Percentiles rank a stretch among this genome's conserved stretches.
Conservation (phyloP, 2,888 invertebrate species). For the Bombylius discolor region DNA sequence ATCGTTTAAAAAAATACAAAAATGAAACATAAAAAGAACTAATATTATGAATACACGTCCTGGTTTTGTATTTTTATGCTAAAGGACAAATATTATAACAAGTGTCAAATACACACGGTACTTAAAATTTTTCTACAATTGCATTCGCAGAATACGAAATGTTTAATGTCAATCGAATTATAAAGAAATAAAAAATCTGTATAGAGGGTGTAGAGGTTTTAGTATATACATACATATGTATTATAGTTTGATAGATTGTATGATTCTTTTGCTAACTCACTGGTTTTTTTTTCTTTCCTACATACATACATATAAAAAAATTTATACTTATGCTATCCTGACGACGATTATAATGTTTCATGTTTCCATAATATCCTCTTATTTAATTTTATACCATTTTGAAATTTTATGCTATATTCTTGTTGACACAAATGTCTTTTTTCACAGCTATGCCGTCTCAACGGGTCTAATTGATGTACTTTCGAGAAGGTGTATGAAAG, state of each 20-base stretch:
- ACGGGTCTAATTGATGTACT: conserved; percentile 69
- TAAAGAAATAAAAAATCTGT: neutral
- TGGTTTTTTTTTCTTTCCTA: too few relatives aligned
- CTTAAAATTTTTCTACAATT: conserved; percentile 35
- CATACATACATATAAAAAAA: neutral
- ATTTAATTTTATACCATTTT: too few relatives aligned
- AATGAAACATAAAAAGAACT: neutral
- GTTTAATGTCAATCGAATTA: conserved; percentile 7
- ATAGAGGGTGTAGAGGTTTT: neutral
- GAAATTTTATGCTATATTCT: neutral
- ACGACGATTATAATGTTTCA: too few relatives aligned
- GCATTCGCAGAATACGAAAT: conserved; percentile 1
- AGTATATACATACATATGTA: too few relatives aligned
- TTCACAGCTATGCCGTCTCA: conserved; percentile 59
- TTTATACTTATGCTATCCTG: neutral
- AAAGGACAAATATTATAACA: conserved; percentile 34
- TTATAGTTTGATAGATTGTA: neutral
- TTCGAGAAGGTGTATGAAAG: conserved; percentile 53
- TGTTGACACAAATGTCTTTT: conserved; percentile 19
- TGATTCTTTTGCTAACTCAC: neutral
- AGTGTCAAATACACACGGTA: conserved; percentile 39
- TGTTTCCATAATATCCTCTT: too few relatives aligned
- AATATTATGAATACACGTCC: neutral
- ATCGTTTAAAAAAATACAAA: neutral
- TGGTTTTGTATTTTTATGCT: neutral